phyloP scores from a whole-genome alignment of 2,797 vertebrate genomes.

The Lates japonicus region DNA sequence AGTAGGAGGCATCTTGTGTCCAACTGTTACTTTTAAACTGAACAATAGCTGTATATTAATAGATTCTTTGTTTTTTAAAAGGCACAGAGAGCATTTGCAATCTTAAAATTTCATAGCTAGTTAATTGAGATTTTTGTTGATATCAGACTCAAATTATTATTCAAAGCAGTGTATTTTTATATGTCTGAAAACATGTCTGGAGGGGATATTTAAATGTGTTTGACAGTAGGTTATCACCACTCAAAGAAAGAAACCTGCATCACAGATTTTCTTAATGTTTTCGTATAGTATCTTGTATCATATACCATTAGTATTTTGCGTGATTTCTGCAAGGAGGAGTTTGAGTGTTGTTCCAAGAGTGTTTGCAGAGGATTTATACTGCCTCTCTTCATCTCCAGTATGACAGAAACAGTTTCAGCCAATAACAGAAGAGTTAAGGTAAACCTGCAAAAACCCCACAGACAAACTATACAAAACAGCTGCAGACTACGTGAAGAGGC shows the following conservation, averaged over 20 bases:
- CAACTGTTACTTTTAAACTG: background rate
- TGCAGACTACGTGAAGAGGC: background rate
- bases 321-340: background rate
- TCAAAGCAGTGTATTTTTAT: background rate
- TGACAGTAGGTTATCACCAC: background rate
- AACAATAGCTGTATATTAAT: background rate
- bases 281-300: background rate
- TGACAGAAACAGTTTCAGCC: background rate
- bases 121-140: background rate
- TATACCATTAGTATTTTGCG: background rate
- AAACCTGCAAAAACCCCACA: background rate
- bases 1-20: background rate
- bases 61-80: background rate
- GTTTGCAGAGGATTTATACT: background rate
- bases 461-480: background rate
- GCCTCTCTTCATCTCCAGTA: conserved; percentile 17
- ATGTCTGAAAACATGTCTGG: background rate
- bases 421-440: conserved; percentile 4
- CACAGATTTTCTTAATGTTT: background rate
- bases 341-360: background rate
- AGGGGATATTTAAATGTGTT: background rate
- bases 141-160: background rate
- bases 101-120: background rate
- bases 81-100: background rate
- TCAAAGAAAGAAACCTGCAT: background rate